phyloP scores from a whole-genome alignment of 2,888 invertebrate species.

The Scaptomyza polygonia region DNA sequence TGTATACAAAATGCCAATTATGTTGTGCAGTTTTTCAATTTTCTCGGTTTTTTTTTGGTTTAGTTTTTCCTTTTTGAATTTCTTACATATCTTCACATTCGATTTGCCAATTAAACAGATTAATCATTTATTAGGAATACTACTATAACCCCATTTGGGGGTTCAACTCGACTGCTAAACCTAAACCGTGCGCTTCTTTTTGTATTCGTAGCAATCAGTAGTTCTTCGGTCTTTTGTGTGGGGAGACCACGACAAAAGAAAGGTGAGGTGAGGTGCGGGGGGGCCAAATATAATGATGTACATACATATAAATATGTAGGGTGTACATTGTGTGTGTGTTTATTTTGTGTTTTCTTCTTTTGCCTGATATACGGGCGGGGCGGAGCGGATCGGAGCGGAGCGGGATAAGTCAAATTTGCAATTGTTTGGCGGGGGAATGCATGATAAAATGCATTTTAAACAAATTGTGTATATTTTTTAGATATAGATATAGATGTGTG shows the following conservation, averaged over 20 bases:
- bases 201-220: slow-evolving; percentile 27
- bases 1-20: slow-evolving; percentile 62
- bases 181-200: slow-evolving; percentile 13
- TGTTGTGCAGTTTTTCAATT: slow-evolving; percentile 18
- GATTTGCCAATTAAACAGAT: slow-evolving; percentile 22
- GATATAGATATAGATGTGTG: slow-evolving; percentile 4
- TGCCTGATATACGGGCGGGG: background rate
- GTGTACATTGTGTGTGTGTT: background rate
- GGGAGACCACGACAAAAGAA: slow-evolving; percentile 9
- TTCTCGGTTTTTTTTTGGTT: background rate
- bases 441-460: background rate
- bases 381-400: slow-evolving; percentile 1
- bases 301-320: background rate
- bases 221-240: slow-evolving; percentile 8
- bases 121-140: background rate
- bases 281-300: slow-evolving; percentile 14
- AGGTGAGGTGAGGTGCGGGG: too few species aligned
- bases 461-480: background rate
- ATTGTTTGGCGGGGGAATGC: background rate
- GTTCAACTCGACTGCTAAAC: slow-evolving; percentile 3
- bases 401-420: slow-evolving; percentile 10
- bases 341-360: too few species aligned
- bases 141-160: slow-evolving; percentile 3
- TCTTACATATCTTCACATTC: slow-evolving; percentile 18
- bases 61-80: background rate